A percentile compares a stretch with the other conserved stretches of the same genome.
phyloP scores from a whole-genome alignment of 2,888 invertebrate species.

The Polymixis lichenea region DNA sequence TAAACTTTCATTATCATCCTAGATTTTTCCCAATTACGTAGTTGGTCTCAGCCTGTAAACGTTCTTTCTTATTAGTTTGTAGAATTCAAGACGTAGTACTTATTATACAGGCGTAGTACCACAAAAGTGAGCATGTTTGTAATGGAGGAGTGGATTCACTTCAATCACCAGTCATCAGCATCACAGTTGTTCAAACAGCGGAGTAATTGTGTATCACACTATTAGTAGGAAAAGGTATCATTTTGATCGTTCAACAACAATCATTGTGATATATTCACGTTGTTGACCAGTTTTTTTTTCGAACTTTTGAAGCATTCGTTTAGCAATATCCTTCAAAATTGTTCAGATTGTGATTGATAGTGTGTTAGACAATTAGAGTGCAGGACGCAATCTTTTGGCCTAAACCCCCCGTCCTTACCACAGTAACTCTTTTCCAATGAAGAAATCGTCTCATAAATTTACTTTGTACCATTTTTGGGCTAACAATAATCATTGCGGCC shows the following conservation, averaged over 20 bases:
- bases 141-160: not conserved
- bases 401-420: not conserved
- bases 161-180: not conserved
- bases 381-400: not conserved
- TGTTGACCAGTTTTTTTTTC: not conserved
- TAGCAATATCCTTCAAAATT: too few species aligned
- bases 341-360: too few species aligned
- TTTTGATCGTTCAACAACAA: not conserved
- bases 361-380: too few species aligned
- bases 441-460: constrained; percentile 15
- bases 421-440: not conserved
- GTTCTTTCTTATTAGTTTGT: not conserved
- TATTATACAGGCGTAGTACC: too few species aligned
- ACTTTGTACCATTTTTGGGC: constrained; percentile 45
- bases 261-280: not conserved
- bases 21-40: not conserved
- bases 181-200: not conserved
- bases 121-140: not conserved
- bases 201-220: not conserved
- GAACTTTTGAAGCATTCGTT: too few species aligned
- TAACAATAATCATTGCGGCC: constrained; percentile 21
- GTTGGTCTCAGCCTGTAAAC: not conserved
- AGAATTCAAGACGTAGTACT: not conserved
- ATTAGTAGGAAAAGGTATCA: not conserved
- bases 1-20: not conserved